Conservation (phyloP, 2,113 vertebrate genomes). For the Vulpes vulpes region DNA sequence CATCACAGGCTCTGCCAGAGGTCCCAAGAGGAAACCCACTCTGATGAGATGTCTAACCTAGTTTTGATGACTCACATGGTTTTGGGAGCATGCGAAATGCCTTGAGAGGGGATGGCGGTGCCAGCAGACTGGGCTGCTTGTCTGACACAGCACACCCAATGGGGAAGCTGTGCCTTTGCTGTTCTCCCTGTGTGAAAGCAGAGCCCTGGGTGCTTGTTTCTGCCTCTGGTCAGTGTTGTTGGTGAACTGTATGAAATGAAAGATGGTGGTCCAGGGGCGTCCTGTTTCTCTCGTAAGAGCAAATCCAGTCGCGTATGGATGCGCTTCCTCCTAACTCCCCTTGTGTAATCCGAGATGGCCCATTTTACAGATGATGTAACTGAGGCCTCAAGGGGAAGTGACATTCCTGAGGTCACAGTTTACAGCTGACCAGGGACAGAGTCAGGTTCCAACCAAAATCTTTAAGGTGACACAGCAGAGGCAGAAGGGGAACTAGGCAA, state of each 20-base stretch:
- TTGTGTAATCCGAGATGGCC: background rate
- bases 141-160: background rate
- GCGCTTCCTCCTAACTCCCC: background rate
- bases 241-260: background rate
- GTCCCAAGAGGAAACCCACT: background rate
- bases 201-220: background rate
- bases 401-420: background rate
- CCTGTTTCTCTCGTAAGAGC: background rate
- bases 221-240: background rate
- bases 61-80: background rate
- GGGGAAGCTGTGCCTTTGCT: background rate
- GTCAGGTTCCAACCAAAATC: background rate
- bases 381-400: background rate
- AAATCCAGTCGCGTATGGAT: no score
- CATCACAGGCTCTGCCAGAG: background rate
- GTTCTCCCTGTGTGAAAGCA: background rate
- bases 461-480: background rate
- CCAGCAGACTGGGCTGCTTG: background rate
- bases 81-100: background rate
- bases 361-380: constrained; percentile 64
- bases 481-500: background rate
- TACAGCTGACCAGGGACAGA: background rate
- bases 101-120: background rate
- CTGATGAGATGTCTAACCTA: background rate
- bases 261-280: no score